These are phyloP conservation scores for Dryomyza anilis DNA, from an alignment of 2,888 invertebrate species.

Conservation along the genomic window DNA sequence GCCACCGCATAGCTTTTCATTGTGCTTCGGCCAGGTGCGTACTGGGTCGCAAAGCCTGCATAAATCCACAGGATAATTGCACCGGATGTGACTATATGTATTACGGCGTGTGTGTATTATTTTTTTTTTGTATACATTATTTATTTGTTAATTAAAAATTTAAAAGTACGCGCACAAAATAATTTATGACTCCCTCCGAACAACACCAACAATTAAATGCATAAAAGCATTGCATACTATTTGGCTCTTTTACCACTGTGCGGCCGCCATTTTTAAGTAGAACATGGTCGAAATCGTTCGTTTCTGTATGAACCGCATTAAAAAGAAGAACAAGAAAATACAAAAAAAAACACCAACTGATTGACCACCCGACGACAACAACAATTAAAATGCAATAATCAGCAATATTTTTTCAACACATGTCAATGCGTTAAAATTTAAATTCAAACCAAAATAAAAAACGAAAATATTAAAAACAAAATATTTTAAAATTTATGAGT, in stretches of 20 bases:
- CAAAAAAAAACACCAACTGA: too few relatives aligned
- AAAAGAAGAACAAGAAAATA: too few relatives aligned
- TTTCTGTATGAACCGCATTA: background rate
- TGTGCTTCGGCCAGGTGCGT: slow-evolving; percentile 1
- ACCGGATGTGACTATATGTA: slow-evolving; percentile 41
- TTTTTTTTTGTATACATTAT: background rate
- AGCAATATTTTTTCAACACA: slow-evolving; percentile 4
- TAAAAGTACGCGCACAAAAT: too few relatives aligned
- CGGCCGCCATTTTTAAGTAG: background rate
- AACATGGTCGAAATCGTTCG: background rate
- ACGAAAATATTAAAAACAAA: too few relatives aligned
- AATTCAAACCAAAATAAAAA: too few relatives aligned
- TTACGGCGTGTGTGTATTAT: slow-evolving; percentile 38
- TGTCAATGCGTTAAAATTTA: too few relatives aligned
- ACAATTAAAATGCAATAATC: background rate
- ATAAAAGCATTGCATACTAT: background rate
- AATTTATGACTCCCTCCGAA: too few relatives aligned
- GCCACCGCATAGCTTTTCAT: too few relatives aligned
- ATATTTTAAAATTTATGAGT: too few relatives aligned
- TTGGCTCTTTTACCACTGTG: background rate
- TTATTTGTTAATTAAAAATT: slow-evolving; percentile 14
- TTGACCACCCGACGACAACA: background rate
- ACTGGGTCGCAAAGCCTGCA: background rate
- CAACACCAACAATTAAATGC: background rate
- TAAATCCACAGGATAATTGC: slow-evolving; percentile 1